Evolutionary conservation across 2,888 invertebrate species (phyloP), one percentile per base, ranked within the genome.

Genomic region (Aporophyla lueneburgensis): DNA sequence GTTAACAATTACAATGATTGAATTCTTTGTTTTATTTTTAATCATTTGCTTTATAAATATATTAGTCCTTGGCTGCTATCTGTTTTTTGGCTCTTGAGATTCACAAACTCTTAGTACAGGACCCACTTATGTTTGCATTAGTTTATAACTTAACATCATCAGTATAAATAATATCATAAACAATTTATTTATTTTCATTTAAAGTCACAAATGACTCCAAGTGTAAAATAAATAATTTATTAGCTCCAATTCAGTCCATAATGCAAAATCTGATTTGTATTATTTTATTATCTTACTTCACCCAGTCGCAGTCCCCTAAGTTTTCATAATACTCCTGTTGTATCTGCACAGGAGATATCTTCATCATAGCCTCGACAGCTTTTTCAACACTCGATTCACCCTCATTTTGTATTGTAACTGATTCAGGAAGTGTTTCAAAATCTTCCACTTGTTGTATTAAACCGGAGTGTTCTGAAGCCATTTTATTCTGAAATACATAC

Each of bases 261-360:
- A 24, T 19, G 7, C n/a, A 40, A 33, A 61, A 33, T 21, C 0
- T 3, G 14, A 4, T 24, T 19, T 24, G 12, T 21, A 21, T 33
- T 33, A 33, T 33, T 33, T 33, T 33, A 33, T 33, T 33, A 3
- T 33, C 96, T 93, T 88, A 96, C 96, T 94, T 95, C 5, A 96
- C 93, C 96, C 96, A 96, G 91, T 97, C 97, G 86, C 97, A 95
- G 80, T 97, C 97, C 3, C 97, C 96, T 65, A 97, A 91, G 88
- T 96, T 96, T 90, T 97, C 97, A 89, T 94, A 97, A 93, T 97
- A 97, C 78, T 97, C 94, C 87, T 97, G 97, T 85, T 97, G 97
- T 89, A 97, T 93, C 89, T 96, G 93, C 19, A 93, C 93, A 27
- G 96, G 95, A 51, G 95, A 92, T 56, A 94, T 69, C 27, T 81